phyloP scores from a whole-genome alignment of 2,797 vertebrate species.

The Ceryle rudis region DNA sequence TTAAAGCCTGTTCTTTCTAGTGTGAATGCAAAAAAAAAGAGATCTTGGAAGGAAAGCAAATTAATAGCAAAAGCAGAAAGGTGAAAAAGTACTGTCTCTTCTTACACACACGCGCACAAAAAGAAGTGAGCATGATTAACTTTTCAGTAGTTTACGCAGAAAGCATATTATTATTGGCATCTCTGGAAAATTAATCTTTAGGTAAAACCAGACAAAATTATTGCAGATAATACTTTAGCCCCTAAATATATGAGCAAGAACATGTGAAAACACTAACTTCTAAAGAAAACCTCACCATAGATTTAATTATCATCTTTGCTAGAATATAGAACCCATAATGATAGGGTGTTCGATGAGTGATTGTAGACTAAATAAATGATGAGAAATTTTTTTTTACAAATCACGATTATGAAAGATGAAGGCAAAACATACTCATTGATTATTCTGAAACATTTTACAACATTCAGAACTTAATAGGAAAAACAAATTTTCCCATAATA shows the following conservation, averaged over 20 bases:
- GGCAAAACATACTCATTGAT: conserved; percentile 17
- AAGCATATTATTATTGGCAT: neutral
- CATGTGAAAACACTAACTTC: neutral
- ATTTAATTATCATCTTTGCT: neutral
- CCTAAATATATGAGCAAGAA: neutral
- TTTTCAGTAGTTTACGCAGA: neutral
- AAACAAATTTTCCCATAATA: neutral
- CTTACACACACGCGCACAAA: neutral
- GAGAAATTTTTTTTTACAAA: neutral
- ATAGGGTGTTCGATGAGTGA: neutral
- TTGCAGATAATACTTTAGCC: neutral
- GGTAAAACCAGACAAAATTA: neutral
- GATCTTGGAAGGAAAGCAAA: neutral
- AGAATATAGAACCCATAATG: neutral
- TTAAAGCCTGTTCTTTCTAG: neutral
- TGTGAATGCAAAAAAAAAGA: neutral
- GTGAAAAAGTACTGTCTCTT: neutral
- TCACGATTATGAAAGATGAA: neutral
- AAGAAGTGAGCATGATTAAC: neutral
- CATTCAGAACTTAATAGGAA: conserved; percentile 12
- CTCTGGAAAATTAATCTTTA: neutral
- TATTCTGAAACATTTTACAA: conserved; percentile 12
- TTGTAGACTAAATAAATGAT: neutral
- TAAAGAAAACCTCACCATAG: neutral
- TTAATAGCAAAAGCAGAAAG: neutral